These are phyloP conservation scores for Agelaius phoeniceus DNA, from an alignment of 2,113 vertebrate genomes.

Conservation along the genomic window DNA sequence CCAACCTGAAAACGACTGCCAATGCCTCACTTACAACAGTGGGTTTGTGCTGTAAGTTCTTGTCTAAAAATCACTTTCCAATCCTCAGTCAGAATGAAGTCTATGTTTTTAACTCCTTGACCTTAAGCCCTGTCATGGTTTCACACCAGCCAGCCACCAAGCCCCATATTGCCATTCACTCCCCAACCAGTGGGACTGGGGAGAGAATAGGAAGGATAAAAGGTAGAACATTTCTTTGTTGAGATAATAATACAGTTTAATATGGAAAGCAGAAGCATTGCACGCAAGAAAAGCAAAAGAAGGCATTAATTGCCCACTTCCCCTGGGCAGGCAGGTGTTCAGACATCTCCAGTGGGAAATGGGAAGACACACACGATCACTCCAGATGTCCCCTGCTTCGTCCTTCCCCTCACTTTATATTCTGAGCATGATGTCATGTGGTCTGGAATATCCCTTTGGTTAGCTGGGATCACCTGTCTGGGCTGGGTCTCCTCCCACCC, in stretches of 20 bases:
- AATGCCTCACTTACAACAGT: not conserved
- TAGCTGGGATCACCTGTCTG: fast-evolving
- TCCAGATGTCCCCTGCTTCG: not conserved
- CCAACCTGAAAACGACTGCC: not conserved
- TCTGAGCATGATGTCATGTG: fast-evolving
- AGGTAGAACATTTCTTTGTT: not conserved
- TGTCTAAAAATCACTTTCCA: not conserved
- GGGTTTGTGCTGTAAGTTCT: not conserved
- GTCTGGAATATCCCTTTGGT: not conserved
- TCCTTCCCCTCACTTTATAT: not conserved
- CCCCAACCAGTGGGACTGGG: too few species aligned
- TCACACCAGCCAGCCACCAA: not conserved
- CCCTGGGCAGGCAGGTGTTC: not conserved
- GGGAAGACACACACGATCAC: not conserved
- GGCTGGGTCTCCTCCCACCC: not conserved
- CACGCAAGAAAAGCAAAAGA: not conserved
- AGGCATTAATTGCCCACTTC: not conserved
- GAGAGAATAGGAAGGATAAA: not conserved
- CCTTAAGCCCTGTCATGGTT: not conserved
- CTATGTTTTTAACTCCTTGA: not conserved
- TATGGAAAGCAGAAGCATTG: not conserved
- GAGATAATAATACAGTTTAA: not conserved
- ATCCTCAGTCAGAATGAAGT: not conserved
- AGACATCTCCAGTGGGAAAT: not conserved
- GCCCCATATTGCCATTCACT: not conserved